Evolutionary conservation across 2,888 invertebrate genomes (phyloP), one percentile per base, ranked within the genome.

Genomic region (Mongoloraphidia duomilia): DNA sequence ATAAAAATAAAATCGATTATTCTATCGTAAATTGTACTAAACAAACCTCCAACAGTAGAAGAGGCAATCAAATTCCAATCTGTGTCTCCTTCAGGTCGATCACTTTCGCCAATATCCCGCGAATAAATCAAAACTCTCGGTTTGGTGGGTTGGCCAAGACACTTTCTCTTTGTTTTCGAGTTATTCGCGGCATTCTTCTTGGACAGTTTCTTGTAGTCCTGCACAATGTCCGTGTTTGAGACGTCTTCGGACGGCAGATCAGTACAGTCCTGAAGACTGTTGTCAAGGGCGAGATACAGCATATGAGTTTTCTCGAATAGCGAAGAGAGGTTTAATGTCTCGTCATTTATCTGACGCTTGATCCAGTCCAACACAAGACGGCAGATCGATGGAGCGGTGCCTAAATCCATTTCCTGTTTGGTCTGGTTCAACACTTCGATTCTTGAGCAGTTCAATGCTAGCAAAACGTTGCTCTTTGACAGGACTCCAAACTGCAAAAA

Each of bases 201-300:
- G 1, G 69, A 68, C 58, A 69, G 55, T 53, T 70, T 70, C 60
- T 84, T 82, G 68, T 87, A 87, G 67, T 85, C 84, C 62, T 80
- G 81, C 37, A 88, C 80, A 54, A 85, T 76, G 60, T 85, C 84
- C 33, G 84, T 82, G 64, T 86, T 82, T 52, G 78, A 81, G 50
- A 75, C 66, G 52, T 76, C 75, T 9, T 74, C 73, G 52, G 61
- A 57, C 8, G 84, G 84, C 60, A 87, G 71, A 61, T 84, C 84
- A 52, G 79, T 77, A 68, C 86, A 88, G 70, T 89, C 88, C 58
- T 84, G 83, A 56, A 89, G 72, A 37, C 78, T 79, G 63, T 87
- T 86, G 63, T 79, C 81, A 52, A 77, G 71, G 56, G 84, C 84
- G 52, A 87, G 73, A 67, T 82, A 87, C 60, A 88, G 69, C 67